Evolutionary conservation across 1,140 invertebrate species (phyloP), one percentile per base, ranked within the genome.

Genomic region (Neoseiulus cucumeris): DNA sequence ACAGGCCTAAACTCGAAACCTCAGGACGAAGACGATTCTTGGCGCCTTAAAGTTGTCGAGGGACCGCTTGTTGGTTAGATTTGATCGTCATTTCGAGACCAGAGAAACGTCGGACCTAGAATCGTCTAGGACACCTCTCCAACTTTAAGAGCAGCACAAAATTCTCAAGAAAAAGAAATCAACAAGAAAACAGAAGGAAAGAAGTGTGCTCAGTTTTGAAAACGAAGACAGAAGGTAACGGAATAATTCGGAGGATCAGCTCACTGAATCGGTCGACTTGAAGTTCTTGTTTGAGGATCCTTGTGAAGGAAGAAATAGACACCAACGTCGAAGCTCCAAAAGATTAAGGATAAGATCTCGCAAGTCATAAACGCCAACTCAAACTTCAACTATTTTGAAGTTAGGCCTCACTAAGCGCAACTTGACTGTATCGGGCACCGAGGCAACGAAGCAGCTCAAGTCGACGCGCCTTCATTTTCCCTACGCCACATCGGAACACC

Each of bases 241-340:
- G 33, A 39, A 6, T 6, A 4, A 47, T 47, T 47, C 45, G 14
- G 22, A 59, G 51, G 33, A 59, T 59, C 22, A 59, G 51, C 25
- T 59, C 17, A 29, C 33, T 25, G 51, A 59, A 59, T 59, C 51
- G 51, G 51, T 59, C 22, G 51, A 59, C 51, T 59, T 59, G 51
- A 59, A 59, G 51, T 59, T 59, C 51, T 59, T 59, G 51, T 59
- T 59, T 59, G 51, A 59, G 51, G 51, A 59, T 59, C 9, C 51
- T 25, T 59, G 51, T 59, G 51, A 20, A 59, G 14, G 17, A 25
- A 59, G 14, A 59, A n/a, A 25, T 20, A 59, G 45, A 47, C 42
- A 44, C 12, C 42, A n/a, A n/a, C n/a, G n/a, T n/a, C 12, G 25
- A 47, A 28, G 4, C 45, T 20, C 51, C 17, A 9, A 20, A 59